Evolutionary conservation across 1,140 invertebrate species (phyloP).

Genomic region (Drosophila sproati): DNA sequence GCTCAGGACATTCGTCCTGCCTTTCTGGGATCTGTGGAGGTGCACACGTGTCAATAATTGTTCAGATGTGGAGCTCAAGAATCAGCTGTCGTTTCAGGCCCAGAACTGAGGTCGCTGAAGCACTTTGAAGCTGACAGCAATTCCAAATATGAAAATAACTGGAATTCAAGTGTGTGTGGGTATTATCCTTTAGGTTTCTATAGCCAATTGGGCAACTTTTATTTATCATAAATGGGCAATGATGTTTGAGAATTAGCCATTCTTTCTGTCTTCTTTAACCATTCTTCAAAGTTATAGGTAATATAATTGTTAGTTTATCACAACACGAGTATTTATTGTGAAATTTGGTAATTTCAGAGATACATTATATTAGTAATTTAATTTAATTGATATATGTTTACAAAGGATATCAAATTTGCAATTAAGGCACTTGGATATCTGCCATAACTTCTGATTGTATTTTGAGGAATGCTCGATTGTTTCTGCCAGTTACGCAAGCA

Average conservation of each 20-base stretch:
- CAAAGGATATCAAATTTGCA: no score
- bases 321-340: no score
- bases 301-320: no score
- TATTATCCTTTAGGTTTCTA: neutral
- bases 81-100: constrained; percentile 57
- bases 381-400: neutral
- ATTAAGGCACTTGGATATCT: neutral
- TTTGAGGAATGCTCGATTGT: constrained; percentile 2
- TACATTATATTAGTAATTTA: no score
- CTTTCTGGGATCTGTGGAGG: constrained; percentile 48
- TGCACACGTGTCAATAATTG: constrained; percentile 80
- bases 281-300: no score
- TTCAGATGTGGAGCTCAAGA: constrained; percentile 50
- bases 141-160: neutral
- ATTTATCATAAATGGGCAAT: neutral
- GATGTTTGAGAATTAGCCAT: no score
- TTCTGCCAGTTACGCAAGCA: constrained; percentile 22
- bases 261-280: no score
- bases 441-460: neutral
- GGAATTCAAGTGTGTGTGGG: neutral
- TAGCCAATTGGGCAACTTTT: neutral
- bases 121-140: neutral
- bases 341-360: no score
- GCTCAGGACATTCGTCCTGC: constrained; percentile 24
- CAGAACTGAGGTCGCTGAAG: neutral